Evolutionary conservation across 2,797 vertebrate species (phyloP).

Genomic region (Spizella passerina): DNA sequence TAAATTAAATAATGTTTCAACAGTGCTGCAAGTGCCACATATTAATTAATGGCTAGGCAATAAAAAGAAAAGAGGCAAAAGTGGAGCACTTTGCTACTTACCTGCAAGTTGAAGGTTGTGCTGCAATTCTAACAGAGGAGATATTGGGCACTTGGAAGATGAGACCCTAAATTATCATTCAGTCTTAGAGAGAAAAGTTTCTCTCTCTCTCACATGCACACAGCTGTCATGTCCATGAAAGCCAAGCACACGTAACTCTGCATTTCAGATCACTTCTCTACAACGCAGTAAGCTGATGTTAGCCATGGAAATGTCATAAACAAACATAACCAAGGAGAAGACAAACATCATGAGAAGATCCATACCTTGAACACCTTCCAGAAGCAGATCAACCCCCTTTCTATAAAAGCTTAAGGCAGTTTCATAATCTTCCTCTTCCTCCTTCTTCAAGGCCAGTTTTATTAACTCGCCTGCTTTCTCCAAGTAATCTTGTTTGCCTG

Average conservation of each 20-base stretch:
- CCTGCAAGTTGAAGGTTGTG: slow-evolving; percentile 9
- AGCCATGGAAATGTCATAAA: neutral
- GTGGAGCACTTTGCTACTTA: slow-evolving; percentile 33
- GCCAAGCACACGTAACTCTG: neutral
- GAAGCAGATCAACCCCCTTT: slow-evolving; percentile 89
- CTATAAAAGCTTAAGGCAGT: slow-evolving; percentile 90
- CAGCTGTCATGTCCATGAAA: neutral
- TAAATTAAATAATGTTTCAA: slow-evolving; percentile 68
- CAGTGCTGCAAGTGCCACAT: slow-evolving; percentile 41
- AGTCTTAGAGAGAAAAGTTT: neutral
- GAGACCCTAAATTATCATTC: neutral
- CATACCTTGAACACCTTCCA: slow-evolving; percentile 94
- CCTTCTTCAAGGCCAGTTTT: slow-evolving; percentile 89
- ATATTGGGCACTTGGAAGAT: neutral
- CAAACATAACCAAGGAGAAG: neutral
- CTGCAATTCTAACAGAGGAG: neutral
- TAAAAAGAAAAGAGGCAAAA: slow-evolving; percentile 29
- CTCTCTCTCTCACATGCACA: neutral
- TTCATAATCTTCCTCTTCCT: slow-evolving; percentile 90
- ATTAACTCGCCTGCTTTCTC: slow-evolving; percentile 91
- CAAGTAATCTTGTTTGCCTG: slow-evolving; percentile 87
- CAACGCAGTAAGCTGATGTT: neutral
- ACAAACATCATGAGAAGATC: neutral
- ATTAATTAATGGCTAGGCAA: slow-evolving; percentile 54
- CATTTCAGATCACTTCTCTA: neutral